A percentile compares a stretch with the other conserved stretches of the same genome.
phyloP scores from a whole-genome alignment of 1,140 invertebrate genomes.

The Aphidius ervi region DNA sequence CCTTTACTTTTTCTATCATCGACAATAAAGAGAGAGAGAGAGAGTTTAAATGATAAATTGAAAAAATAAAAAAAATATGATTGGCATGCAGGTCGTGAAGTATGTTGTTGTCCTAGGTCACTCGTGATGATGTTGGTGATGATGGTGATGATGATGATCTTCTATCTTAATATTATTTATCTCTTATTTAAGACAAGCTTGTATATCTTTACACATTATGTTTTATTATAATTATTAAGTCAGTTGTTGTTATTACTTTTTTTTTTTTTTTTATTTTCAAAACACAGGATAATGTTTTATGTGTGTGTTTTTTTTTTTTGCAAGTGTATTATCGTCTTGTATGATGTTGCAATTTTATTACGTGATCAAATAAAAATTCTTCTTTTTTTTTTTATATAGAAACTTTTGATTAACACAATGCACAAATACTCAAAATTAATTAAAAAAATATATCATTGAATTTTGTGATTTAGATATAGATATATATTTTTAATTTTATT shows the following conservation, averaged over 20 bases:
- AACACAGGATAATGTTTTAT: not conserved
- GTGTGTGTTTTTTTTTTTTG: conserved; percentile 1
- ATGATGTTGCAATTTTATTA: conserved; percentile 22
- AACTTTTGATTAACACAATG: too few relatives aligned
- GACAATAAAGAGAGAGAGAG: conserved; percentile 3
- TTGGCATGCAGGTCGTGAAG: conserved; percentile 52
- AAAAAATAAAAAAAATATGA: conserved; percentile 42
- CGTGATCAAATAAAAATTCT: conserved; percentile 24
- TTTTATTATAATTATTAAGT: not conserved
- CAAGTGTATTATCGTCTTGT: conserved; percentile 6
- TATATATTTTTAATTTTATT: too few relatives aligned
- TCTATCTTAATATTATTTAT: conserved; percentile 31
- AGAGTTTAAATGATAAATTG: conserved; percentile 9
- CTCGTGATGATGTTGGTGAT: conserved; percentile 29
- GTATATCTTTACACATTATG: not conserved
- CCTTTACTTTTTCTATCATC: too few relatives aligned
- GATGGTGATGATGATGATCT: conserved; percentile 16
- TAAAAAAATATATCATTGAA: too few relatives aligned
- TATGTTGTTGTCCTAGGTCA: conserved; percentile 52
- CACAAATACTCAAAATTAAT: too few relatives aligned
- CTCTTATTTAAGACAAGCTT: conserved; percentile 9
- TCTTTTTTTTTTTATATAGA: not conserved
- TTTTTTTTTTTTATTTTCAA: not conserved
- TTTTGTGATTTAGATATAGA: too few relatives aligned
- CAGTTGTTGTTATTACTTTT: not conserved